Evolutionary conservation across 2,888 invertebrate genomes (phyloP).

Genomic region (Tachystola acroxantha): DNA sequence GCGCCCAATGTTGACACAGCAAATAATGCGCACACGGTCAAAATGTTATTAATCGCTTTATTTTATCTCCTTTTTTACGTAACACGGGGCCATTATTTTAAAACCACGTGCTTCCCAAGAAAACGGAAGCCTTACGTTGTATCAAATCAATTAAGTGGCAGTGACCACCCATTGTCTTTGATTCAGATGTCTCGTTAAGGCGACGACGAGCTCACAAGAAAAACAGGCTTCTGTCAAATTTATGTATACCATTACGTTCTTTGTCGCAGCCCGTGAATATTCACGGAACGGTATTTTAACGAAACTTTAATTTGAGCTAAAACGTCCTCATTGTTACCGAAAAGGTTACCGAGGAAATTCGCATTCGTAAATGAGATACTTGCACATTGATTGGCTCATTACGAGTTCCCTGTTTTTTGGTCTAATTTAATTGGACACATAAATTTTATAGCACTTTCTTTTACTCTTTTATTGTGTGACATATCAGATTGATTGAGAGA

Average conservation of each 20-base stretch:
- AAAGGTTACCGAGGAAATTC: slow-evolving; percentile 31
- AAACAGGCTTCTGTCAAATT: slow-evolving; percentile 53
- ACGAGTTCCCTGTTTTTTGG: slow-evolving; percentile 33
- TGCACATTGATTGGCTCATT: slow-evolving; percentile 54
- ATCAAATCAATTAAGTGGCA: slow-evolving; percentile 49
- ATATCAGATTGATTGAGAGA: slow-evolving; percentile 28
- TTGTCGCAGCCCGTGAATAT: slow-evolving; percentile 34
- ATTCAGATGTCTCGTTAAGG: slow-evolving; percentile 61
- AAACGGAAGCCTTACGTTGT: slow-evolving; percentile 20
- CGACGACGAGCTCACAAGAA: slow-evolving; percentile 28
- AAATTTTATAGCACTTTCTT: slow-evolving; percentile 46
- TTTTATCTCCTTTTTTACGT: slow-evolving; percentile 19
- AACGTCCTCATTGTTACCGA: slow-evolving; percentile 42
- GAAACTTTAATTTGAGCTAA: slow-evolving; percentile 58
- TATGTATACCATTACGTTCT: slow-evolving; percentile 55
- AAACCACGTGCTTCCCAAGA: slow-evolving; percentile 17
- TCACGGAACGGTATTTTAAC: slow-evolving; percentile 52
- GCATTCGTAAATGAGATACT: slow-evolving; percentile 31
- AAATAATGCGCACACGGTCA: slow-evolving; percentile 13
- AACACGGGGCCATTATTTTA: slow-evolving; percentile 17
- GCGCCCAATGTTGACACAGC: slow-evolving; percentile 4
- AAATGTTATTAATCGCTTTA: slow-evolving; percentile 17
- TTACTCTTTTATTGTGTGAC: slow-evolving; percentile 24
- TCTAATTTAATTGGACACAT: slow-evolving; percentile 63
- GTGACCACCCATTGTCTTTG: slow-evolving; percentile 59